Base-by-base conservation (phyloP, 64 coral and sea anemone genomes). In the Trachythela sp. region DNA sequence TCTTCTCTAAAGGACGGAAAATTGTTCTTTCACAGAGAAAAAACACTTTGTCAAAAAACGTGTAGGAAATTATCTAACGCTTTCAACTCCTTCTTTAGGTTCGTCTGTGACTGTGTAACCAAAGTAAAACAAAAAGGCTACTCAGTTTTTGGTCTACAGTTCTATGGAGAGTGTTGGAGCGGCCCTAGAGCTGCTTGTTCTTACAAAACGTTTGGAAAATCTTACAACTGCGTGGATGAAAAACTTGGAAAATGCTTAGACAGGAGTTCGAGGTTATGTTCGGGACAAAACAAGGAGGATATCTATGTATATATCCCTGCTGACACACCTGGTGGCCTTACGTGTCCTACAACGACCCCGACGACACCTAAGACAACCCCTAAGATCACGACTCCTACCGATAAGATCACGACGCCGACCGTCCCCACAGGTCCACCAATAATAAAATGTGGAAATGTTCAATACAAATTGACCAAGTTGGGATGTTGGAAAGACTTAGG, bases 131-230 rank as follows among this genome's bases (percentile, higher is more conserved):
- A 52, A 0, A 84, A 83, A 40, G 89, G 93, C 0, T 94, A 85
- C 27, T 9, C 48, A 0, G 90, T 91, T 40, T 94, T 94, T 85
- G 93, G 89, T 0, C 37, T 94, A 77, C 89, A 90, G 41, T 94
- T 88, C 40, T 94, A 94, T 56, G 93, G 89, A 2, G 93, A 94
- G 84, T 94, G 93, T 48, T 94, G 89, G 93, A 91, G 89, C 48
- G 93, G 89, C 38, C 77, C 86, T 9, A 36, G 22, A 39, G 92
- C 85, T 87, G 51, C 58, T 34, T 68, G 75, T 34, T 86, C 88
- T 0, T 94, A 91, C 54, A 32, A 87, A 8, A 83, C 64, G 58
- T 76, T 90, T 88, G 92, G 88, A 18, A 24, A 51, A 29, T 87
- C 92, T 2, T 40, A 70, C 9, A 9, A 31, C 7, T 94, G 92